These are phyloP conservation scores for Tympanuchus pallidicinctus DNA, from an alignment of 2,113 vertebrate genomes.

Conservation along the genomic window DNA sequence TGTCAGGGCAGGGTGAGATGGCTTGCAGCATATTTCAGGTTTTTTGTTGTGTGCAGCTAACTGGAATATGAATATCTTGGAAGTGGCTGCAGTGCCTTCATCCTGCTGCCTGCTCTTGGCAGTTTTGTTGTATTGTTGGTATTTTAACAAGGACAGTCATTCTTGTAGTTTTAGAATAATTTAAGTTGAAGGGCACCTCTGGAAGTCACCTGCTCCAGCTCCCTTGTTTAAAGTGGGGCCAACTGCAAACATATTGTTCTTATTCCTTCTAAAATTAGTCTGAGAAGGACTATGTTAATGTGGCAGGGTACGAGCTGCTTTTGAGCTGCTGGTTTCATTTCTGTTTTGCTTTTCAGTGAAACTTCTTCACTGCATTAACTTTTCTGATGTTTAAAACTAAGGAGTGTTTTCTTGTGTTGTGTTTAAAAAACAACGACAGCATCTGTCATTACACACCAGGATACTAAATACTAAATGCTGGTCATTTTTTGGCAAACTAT, in stretches of 20 bases:
- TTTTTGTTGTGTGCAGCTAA: neutral
- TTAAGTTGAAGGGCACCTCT: neutral
- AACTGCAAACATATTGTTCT: constrained; percentile 31
- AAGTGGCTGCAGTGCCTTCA: neutral
- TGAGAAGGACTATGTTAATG: constrained; percentile 69
- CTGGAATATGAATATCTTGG: neutral
- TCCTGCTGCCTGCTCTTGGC: neutral
- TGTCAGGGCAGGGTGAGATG: neutral
- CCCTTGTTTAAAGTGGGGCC: neutral
- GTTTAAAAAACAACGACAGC: neutral
- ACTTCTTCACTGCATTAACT: neutral
- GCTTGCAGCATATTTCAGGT: neutral
- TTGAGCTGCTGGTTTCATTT: constrained; percentile 38
- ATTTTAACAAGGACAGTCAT: neutral
- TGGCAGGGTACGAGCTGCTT: neutral
- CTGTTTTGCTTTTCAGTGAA: constrained; percentile 25
- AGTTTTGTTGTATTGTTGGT: neutral
- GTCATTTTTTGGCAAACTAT: neutral
- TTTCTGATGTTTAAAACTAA: neutral
- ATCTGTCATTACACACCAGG: neutral
- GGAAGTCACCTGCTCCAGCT: constrained; percentile 9
- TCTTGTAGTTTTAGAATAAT: neutral
- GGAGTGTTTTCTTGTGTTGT: neutral
- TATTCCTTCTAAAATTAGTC: constrained; percentile 51
- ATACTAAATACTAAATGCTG: neutral